Evolutionary conservation across 1,140 invertebrate genomes (phyloP), one percentile per base, ranked within the genome.

Genomic region (Drosophila ironensis): DNA sequence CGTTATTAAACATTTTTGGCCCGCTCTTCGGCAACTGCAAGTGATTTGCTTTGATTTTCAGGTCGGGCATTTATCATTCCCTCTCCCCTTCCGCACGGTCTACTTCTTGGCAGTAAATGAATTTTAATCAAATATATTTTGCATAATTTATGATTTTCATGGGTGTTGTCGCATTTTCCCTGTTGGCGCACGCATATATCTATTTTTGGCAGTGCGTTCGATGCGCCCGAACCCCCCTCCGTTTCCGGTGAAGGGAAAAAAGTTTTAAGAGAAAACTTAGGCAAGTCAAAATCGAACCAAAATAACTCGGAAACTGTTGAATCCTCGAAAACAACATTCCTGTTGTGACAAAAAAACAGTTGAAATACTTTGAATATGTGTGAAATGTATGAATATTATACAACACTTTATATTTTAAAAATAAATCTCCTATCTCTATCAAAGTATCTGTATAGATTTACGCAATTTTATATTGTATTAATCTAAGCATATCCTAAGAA

Each of bases 31-130:
- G 40, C 53, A 28, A 45, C 76, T 81, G 77, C 45, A 60, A 81
- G 77, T 82, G 77, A 82, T 84, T 84, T 84, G 70, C 78, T 86
- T 84, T 84, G 80, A 78, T 84, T 84, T 84, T 68, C 52, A 50
- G 38, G 37, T 59, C 72, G 37, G 41, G 47, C 72, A 81, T 81
- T 81, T 81, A 81, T 84, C 80, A 82, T 77, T 67, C 52, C 27
- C 41, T 22, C n/a, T 54, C 33, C 50, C 33, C 19, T 30, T 11
- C 24, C 6, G 17, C n/a, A n/a, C 45, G n/a, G 5, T 44, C 12
- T 1, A 30, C 37, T 48, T 59, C 64, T 77, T 84, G 73, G 78
- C 67, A 72, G 57, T 82, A 86, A 81, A 84, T 80, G 71, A 84
- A 80, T 86, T 80, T 78, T 86, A 84, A 84, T 84, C 71, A 78